Evolutionary conservation across 2,797 vertebrate species (phyloP).

Genomic region (Mionectes olivaceus): DNA sequence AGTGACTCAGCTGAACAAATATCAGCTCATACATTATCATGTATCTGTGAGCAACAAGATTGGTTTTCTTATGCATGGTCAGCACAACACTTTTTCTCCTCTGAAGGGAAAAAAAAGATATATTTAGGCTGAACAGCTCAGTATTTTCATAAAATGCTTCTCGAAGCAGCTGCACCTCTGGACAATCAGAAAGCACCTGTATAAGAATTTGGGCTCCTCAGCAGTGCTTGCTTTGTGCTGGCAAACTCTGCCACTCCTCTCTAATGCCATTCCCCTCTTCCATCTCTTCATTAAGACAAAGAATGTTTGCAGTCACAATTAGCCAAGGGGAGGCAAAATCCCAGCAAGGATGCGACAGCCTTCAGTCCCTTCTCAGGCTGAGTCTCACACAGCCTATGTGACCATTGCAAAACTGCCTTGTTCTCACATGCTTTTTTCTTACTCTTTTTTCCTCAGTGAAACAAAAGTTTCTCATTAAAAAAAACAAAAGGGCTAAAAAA

Average conservation of each 20-base stretch:
- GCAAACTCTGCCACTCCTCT: not conserved
- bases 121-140: not conserved
- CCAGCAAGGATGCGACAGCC: not conserved
- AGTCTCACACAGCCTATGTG: not conserved
- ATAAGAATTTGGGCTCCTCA: not conserved
- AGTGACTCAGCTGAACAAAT: conserved; percentile 66
- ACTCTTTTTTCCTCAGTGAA: not conserved
- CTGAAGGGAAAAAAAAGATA: not conserved
- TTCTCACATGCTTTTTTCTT: not conserved
- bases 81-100: not conserved
- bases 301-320: not conserved
- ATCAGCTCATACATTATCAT: not conserved
- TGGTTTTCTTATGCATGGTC: conserved; percentile 21
- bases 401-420: not conserved
- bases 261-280: not conserved
- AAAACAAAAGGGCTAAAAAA: not conserved
- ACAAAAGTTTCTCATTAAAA: not conserved
- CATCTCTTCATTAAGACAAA: not conserved
- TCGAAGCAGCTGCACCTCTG: not conserved
- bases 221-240: not conserved
- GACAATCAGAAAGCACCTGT: not conserved
- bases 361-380: not conserved
- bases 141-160: not conserved
- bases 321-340: not conserved
- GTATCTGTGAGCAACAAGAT: not conserved